Evolutionary conservation across 2,888 invertebrate genomes (phyloP).

Genomic region (Epicampocera succincta): DNA sequence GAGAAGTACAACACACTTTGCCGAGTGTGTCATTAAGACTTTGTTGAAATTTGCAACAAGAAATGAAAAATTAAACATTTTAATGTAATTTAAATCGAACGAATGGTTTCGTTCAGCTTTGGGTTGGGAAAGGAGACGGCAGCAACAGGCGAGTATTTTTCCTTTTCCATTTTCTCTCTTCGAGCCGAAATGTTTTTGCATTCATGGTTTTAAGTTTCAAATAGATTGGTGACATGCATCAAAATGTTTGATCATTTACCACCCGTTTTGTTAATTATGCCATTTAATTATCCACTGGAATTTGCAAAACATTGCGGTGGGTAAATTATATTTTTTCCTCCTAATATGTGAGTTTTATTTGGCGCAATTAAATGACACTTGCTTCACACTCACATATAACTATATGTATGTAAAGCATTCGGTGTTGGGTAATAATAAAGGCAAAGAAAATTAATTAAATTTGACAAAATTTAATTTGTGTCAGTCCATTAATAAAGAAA

Average conservation of each 20-base stretch:
- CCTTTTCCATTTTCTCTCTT: background rate
- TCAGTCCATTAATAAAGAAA: background rate
- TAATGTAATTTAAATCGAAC: conserved; percentile 19
- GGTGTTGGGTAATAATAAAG: too few relatives aligned
- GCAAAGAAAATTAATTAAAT: too few relatives aligned
- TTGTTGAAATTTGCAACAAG: conserved; percentile 21
- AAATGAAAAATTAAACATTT: background rate
- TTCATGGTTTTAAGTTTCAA: conserved; percentile 63
- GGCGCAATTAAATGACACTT: conserved; percentile 60
- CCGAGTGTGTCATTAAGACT: conserved; percentile 47
- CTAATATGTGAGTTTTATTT: conserved; percentile 44
- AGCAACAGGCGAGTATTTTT: background rate
- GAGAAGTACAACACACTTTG: conserved; percentile 39
- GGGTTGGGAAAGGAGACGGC: background rate
- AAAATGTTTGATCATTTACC: conserved; percentile 67
- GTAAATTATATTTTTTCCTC: conserved; percentile 15
- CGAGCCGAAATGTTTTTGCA: background rate
- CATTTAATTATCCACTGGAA: conserved; percentile 52
- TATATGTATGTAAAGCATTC: too few relatives aligned
- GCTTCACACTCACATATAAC: background rate
- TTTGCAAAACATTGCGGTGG: conserved; percentile 38
- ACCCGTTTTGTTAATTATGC: conserved; percentile 60
- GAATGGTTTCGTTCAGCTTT: background rate
- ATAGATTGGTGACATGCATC: conserved; percentile 63
- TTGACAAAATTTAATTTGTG: background rate